phyloP scores from a whole-genome alignment of 2,888 invertebrate genomes.

The Eremobia ochroleuca region DNA sequence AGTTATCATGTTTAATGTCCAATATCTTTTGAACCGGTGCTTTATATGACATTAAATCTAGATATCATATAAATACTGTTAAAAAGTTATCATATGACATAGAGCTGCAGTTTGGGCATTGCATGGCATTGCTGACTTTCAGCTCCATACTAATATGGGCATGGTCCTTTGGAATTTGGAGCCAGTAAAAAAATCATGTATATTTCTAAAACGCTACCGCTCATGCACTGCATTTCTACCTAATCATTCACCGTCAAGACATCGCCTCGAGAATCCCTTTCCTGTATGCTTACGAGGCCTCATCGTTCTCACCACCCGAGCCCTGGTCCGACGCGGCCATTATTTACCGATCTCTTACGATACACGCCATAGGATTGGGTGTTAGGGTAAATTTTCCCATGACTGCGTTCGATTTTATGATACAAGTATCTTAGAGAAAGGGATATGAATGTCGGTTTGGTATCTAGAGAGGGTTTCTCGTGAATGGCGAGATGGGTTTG shows the following conservation, averaged over 20 bases:
- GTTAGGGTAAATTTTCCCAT: constrained; percentile 31
- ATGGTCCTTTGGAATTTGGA: too few species aligned
- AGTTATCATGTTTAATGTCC: too few species aligned
- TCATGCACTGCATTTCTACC: neutral
- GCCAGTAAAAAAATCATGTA: too few species aligned
- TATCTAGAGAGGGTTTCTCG: neutral
- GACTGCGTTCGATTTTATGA: constrained; percentile 36
- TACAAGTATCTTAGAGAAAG: constrained; percentile 14
- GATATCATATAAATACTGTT: too few species aligned
- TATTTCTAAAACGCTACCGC: constrained; percentile 23
- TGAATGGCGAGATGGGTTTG: neutral
- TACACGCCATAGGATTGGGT: constrained; percentile 41
- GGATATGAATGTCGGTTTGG: constrained; percentile 29
- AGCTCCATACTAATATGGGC: too few species aligned
- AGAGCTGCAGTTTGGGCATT: too few species aligned
- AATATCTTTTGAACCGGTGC: too few species aligned
- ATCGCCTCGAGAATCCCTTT: constrained; percentile 47
- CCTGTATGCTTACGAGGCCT: constrained; percentile 42
- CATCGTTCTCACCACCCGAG: constrained; percentile 33
- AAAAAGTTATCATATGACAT: too few species aligned
- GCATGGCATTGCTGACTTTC: too few species aligned
- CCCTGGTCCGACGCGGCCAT: constrained; percentile 41
- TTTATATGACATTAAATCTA: too few species aligned
- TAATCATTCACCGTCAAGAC: constrained; percentile 39
- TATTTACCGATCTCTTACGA: constrained; percentile 58